phyloP scores from a whole-genome alignment of 2,797 vertebrate genomes.

The Eleutherodactylus coqui region DNA sequence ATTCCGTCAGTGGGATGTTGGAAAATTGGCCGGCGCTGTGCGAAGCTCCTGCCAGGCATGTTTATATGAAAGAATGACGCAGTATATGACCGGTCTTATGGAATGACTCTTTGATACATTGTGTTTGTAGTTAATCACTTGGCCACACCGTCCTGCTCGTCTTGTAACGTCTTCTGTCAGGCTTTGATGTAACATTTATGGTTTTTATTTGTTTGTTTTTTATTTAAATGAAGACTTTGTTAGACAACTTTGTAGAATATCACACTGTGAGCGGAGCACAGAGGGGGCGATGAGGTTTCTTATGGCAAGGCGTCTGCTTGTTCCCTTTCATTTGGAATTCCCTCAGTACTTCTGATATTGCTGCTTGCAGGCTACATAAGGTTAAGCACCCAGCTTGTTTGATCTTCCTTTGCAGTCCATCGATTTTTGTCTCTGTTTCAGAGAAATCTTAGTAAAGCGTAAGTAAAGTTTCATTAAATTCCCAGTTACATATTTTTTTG shows the following conservation, averaged over 20 bases:
- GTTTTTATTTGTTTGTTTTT: constrained; percentile 20
- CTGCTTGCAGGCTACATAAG: background rate
- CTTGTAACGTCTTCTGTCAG: background rate
- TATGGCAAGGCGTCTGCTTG: background rate
- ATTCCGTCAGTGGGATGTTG: constrained; percentile 8
- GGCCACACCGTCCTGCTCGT: background rate
- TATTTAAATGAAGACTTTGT: background rate
- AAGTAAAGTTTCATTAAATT: background rate
- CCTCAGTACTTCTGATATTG: background rate
- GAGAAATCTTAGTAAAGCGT: background rate
- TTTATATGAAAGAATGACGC: constrained; percentile 31
- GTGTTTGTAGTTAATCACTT: constrained; percentile 20
- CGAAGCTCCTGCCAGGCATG: constrained; percentile 37
- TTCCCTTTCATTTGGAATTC: background rate
- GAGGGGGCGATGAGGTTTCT: background rate
- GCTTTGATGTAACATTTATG: constrained; percentile 12
- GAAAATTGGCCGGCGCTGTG: constrained; percentile 45
- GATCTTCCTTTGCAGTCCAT: background rate
- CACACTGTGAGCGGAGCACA: background rate
- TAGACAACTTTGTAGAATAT: background rate
- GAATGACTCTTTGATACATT: constrained; percentile 30
- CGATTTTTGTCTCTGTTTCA: background rate
- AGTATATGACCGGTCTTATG: constrained; percentile 13
- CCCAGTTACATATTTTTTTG: background rate
- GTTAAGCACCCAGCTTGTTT: background rate